Evolutionary conservation across 2,113 vertebrate genomes (phyloP).

Genomic region (Nymphicus hollandicus): DNA sequence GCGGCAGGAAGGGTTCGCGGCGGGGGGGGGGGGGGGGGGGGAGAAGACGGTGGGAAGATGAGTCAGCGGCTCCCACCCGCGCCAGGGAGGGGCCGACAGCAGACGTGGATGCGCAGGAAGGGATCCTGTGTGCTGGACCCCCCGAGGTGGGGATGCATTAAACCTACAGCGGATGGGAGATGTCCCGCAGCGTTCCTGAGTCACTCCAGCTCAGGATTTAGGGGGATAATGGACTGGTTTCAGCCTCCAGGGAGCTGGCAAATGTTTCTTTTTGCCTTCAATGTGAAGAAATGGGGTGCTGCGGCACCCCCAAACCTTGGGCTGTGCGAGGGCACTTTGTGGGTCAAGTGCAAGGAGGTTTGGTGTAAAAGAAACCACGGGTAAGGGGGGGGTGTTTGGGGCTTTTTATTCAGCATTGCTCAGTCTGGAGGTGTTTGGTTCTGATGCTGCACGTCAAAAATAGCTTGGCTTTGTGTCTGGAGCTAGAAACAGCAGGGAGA

Average conservation of each 20-base stretch:
- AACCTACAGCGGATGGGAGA: neutral
- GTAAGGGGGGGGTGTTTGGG: no score
- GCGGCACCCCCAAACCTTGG: accelerated
- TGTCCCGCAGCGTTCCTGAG: accelerated
- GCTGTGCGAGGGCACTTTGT: neutral
- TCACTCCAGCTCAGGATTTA: accelerated
- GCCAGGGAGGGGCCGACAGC: neutral
- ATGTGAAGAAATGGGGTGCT: accelerated
- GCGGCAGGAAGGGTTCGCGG: no score
- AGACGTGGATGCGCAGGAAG: neutral
- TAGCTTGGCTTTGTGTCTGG: neutral
- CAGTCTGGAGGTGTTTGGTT: neutral
- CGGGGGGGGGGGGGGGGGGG: no score
- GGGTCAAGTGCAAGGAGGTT: neutral
- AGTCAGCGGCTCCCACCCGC: slow-evolving; percentile 41
- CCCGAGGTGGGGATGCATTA: accelerated
- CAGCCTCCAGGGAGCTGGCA: neutral
- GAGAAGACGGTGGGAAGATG: neutral
- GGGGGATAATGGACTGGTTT: accelerated
- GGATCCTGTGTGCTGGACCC: neutral
- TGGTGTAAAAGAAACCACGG: neutral
- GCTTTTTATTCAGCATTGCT: neutral
- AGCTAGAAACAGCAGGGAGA: neutral
- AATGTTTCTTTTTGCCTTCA: neutral
- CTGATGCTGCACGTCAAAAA: neutral